A percentile compares a stretch with the other conserved stretches of the same genome.
phyloP scores from a whole-genome alignment of 30 jellyfish, hydroid and myxozoan species.

The Nemopilema nomurai region DNA sequence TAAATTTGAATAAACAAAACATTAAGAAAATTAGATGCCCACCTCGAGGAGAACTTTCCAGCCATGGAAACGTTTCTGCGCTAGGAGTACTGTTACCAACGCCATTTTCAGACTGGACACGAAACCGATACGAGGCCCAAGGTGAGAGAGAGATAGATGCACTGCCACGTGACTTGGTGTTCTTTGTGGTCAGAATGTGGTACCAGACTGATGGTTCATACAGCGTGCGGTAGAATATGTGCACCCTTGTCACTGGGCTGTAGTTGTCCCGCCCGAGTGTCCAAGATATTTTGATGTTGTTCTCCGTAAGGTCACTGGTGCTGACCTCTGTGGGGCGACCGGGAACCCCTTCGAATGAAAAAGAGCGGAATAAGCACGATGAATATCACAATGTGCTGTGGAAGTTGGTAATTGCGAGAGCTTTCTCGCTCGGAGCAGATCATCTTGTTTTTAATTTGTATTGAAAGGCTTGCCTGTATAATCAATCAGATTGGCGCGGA shows the following conservation, averaged over 20 bases:
- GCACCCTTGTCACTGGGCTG: slow-evolving; percentile 75
- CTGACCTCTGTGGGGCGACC: slow-evolving; percentile 87
- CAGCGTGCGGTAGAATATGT: slow-evolving; percentile 77
- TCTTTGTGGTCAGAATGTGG: slow-evolving; percentile 54
- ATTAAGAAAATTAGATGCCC: not conserved
- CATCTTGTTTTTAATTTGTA: too few relatives aligned
- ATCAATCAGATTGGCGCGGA: too few relatives aligned
- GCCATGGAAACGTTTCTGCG: slow-evolving; percentile 83
- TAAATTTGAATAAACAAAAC: too few relatives aligned
- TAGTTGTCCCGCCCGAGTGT: slow-evolving; percentile 94
- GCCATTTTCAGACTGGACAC: slow-evolving; percentile 82
- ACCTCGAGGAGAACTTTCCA: slow-evolving; percentile 83
- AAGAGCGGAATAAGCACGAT: not conserved
- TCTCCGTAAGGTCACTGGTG: slow-evolving; percentile 56
- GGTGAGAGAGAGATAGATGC: slow-evolving; percentile 76
- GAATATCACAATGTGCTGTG: too few relatives aligned
- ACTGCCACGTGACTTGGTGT: slow-evolving; percentile 73
- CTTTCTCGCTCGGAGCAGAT: too few relatives aligned
- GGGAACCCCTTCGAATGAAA: slow-evolving; percentile 75
- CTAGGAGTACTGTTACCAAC: slow-evolving; percentile 96
- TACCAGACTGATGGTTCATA: slow-evolving; percentile 64
- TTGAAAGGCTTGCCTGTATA: too few relatives aligned
- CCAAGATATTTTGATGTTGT: slow-evolving; percentile 75
- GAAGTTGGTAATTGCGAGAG: too few relatives aligned
- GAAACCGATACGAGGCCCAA: slow-evolving; percentile 87